Conservation (phyloP, 2,888 invertebrate genomes). For the Apamea anceps region DNA sequence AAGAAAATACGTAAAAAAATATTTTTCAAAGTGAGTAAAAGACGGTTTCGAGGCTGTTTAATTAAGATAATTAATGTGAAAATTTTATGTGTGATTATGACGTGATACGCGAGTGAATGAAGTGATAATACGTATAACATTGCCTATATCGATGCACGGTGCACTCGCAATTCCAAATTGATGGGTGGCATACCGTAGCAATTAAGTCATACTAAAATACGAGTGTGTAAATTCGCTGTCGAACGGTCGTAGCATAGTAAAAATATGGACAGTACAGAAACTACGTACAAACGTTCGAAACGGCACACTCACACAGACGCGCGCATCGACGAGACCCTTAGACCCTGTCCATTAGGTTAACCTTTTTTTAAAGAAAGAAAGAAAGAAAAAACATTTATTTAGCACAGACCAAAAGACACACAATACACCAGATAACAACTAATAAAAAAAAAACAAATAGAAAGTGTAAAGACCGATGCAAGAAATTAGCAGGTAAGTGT, state of each 20-base stretch:
- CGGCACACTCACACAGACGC: too few relatives aligned
- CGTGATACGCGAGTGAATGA: conserved; percentile 18
- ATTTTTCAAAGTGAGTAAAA: conserved; percentile 51
- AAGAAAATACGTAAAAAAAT: conserved; percentile 42
- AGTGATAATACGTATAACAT: conserved; percentile 22
- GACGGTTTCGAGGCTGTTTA: conserved; percentile 50
- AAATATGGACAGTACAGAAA: too few relatives aligned
- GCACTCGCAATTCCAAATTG: background rate
- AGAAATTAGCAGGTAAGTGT: too few relatives aligned
- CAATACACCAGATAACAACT: too few relatives aligned
- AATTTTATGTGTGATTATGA: conserved; percentile 34
- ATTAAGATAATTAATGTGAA: conserved; percentile 34
- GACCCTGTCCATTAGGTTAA: too few relatives aligned
- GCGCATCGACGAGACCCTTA: too few relatives aligned
- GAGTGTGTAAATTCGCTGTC: background rate
- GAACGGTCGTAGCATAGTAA: background rate
- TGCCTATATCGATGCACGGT: background rate
- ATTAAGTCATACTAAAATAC: background rate
- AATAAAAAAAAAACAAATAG: too few relatives aligned
- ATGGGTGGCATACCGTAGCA: background rate
- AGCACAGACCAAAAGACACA: too few relatives aligned
- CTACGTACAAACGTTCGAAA: too few relatives aligned
- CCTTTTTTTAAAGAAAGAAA: too few relatives aligned
- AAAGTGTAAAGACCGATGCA: too few relatives aligned
- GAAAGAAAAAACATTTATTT: too few relatives aligned